Percentiles rank a stretch among this genome's conserved stretches.
Evolutionary conservation across 1,140 invertebrate species (phyloP).

Genomic region (Idris sp.): DNA sequence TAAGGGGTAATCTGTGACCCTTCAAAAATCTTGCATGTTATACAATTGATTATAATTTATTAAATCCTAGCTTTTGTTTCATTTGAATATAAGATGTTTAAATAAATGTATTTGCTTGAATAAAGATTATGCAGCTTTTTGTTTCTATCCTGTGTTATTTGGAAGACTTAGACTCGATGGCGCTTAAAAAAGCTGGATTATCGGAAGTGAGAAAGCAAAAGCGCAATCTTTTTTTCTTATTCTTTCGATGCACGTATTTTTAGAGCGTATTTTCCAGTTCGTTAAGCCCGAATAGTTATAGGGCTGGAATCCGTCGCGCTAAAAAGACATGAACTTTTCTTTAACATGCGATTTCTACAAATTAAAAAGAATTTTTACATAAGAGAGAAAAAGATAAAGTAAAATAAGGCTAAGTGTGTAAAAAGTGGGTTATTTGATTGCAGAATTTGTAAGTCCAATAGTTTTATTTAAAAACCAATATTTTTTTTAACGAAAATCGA

Average conservation of each 20-base stretch:
- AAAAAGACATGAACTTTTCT: constrained; percentile 18
- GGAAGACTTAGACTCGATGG: constrained; percentile 23
- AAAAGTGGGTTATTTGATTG: too few relatives aligned
- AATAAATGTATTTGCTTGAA: constrained; percentile 46
- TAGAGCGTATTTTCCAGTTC: constrained; percentile 33
- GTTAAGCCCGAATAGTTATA: constrained; percentile 30
- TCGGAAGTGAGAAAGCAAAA: constrained; percentile 17
- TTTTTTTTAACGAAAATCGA: too few relatives aligned
- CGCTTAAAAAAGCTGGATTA: constrained; percentile 34
- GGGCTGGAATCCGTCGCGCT: constrained; percentile 25
- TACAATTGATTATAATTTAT: too few relatives aligned
- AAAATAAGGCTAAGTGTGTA: too few relatives aligned
- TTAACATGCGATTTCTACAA: background rate
- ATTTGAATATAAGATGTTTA: constrained; percentile 27
- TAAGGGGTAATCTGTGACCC: too few relatives aligned
- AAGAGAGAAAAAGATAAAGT: too few relatives aligned
- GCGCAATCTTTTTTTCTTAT: constrained; percentile 9
- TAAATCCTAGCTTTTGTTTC: too few relatives aligned
- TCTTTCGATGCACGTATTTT: constrained; percentile 24
- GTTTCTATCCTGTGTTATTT: constrained; percentile 40
- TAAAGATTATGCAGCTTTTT: constrained; percentile 46
- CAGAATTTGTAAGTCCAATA: too few relatives aligned
- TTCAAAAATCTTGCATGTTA: background rate
- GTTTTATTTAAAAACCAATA: too few relatives aligned
- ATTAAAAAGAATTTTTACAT: constrained; percentile 1